These are phyloP conservation scores for Diplodus sargus DNA, from an alignment of 2,797 vertebrate genomes.

Conservation along the genomic window DNA sequence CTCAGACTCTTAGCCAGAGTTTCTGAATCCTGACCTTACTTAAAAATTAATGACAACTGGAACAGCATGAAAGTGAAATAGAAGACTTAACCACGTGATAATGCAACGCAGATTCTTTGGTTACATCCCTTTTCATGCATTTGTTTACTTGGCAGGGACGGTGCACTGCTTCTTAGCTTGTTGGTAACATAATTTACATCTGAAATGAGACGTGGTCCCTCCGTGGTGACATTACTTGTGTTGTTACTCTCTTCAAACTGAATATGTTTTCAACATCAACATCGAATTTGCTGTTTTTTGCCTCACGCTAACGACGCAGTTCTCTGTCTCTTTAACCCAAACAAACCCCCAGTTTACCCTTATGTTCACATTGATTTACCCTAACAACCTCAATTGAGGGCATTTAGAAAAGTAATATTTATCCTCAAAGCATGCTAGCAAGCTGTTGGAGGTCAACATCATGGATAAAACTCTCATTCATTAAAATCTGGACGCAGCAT, in stretches of 20 bases:
- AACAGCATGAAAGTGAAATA: neutral
- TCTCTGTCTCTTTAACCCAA: neutral
- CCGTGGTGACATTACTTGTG: too few relatives aligned
- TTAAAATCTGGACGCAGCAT: too few relatives aligned
- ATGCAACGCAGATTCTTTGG: conserved; percentile 18
- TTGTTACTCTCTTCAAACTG: conserved; percentile 12
- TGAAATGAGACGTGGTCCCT: too few relatives aligned
- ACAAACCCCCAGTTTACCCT: conserved; percentile 2
- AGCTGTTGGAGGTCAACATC: too few relatives aligned
- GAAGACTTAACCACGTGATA: neutral
- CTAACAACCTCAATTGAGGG: too few relatives aligned
- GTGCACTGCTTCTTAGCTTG: too few relatives aligned
- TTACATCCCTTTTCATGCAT: neutral
- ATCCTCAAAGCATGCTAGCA: neutral
- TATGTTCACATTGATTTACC: neutral
- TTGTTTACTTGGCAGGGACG: too few relatives aligned
- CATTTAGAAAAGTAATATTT: neutral
- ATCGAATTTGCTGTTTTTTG: conserved; percentile 17
- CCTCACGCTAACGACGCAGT: neutral
- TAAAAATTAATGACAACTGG: conserved; percentile 23
- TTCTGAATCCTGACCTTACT: conserved; percentile 10
- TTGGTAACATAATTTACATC: too few relatives aligned
- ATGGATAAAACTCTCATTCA: too few relatives aligned
- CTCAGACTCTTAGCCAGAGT: neutral
- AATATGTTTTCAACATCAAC: conserved; percentile 24